phyloP scores from a whole-genome alignment of 2,797 vertebrate species.

The Tamandua tetradactyla region DNA sequence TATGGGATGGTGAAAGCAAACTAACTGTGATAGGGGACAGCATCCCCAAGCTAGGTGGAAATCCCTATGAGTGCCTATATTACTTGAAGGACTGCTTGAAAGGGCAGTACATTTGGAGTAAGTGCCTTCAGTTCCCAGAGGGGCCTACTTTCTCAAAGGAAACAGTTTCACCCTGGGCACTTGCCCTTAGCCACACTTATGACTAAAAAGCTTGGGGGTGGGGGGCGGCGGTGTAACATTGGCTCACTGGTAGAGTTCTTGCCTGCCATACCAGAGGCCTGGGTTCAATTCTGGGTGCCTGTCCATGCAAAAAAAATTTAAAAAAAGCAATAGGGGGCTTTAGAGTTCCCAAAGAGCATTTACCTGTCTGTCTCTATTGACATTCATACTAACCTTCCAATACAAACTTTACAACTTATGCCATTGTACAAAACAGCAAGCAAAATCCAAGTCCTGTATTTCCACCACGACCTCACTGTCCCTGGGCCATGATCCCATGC shows the following conservation, averaged over 20 bases:
- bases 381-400: not conserved
- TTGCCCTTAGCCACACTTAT: not conserved
- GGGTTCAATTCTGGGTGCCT: no score
- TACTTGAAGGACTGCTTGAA: not conserved
- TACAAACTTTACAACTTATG: not conserved
- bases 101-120: not conserved
- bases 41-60: not conserved
- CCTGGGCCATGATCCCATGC: not conserved
- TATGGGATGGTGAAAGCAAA: not conserved
- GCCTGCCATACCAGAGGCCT: no score
- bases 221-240: no score
- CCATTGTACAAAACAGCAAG: not conserved
- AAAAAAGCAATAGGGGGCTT: not conserved
- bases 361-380: not conserved
- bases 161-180: accelerated
- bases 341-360: not conserved
- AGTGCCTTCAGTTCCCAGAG: not conserved
- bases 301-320: no score
- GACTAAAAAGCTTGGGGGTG: no score
- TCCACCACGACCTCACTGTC: not conserved
- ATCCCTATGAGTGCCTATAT: not conserved
- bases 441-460: not conserved
- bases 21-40: not conserved
- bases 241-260: no score
- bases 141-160: no score